Conservation (phyloP, 2,113 vertebrate genomes). For the Riparia riparia region DNA sequence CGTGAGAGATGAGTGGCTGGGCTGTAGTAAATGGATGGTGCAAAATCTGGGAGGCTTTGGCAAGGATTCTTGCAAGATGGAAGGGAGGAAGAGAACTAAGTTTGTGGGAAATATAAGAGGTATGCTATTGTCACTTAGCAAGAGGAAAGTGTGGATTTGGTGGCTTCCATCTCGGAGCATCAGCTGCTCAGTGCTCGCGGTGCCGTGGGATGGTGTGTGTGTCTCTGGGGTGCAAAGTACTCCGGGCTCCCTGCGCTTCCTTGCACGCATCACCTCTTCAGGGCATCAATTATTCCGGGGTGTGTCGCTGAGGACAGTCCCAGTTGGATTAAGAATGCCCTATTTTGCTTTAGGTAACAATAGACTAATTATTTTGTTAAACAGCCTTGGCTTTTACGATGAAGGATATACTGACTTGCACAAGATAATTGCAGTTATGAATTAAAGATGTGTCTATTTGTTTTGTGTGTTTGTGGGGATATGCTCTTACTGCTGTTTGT, state of each 20-base stretch:
- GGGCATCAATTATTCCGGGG: not conserved
- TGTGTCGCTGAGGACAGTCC: not conserved
- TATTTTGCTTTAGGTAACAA: not conserved
- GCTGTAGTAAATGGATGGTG: not conserved
- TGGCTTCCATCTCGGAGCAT: not conserved
- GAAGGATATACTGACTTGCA: not conserved
- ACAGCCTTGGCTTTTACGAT: not conserved
- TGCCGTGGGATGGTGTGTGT: rapidly evolving
- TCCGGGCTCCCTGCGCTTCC: not conserved
- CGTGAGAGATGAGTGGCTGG: not conserved
- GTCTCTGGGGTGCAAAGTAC: not conserved
- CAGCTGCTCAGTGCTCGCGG: not conserved
- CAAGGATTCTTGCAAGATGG: not conserved
- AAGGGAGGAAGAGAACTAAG: not conserved
- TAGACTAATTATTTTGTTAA: conserved; percentile 48
- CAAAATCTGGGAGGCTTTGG: not conserved
- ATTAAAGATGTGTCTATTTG: conserved; percentile 37
- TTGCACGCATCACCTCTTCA: not conserved
- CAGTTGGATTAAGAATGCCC: not conserved
- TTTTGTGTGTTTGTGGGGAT: not conserved
- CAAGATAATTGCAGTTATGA: conserved; percentile 29
- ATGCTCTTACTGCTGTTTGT: not conserved
- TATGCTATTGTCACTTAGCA: not conserved
- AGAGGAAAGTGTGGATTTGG: not conserved
- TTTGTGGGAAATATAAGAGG: not conserved